Percentiles rank a stretch among this genome's conserved stretches.
phyloP scores from a whole-genome alignment of 2,797 vertebrate species.

The Novumbra hubbsi region DNA sequence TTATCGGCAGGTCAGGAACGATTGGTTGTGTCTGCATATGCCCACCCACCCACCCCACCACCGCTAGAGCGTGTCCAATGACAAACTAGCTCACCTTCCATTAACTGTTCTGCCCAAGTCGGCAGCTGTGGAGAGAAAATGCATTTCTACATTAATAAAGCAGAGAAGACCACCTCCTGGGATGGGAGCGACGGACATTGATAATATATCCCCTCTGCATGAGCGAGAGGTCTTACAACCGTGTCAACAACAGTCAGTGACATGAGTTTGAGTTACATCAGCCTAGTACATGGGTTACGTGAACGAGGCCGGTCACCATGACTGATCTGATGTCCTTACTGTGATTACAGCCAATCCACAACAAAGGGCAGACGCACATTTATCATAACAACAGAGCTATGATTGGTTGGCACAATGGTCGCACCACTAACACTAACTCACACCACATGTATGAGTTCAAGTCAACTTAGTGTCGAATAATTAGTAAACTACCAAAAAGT shows the following conservation, averaged over 20 bases:
- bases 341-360: slow-evolving; percentile 36
- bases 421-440: not conserved
- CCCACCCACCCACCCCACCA: slow-evolving; percentile 22
- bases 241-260: not conserved
- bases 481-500: no score
- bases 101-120: slow-evolving; percentile 13
- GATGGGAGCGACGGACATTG: not conserved
- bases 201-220: not conserved
- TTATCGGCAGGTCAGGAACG: slow-evolving; percentile 24
- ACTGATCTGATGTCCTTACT: slow-evolving; percentile 46
- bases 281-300: not conserved
- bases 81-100: slow-evolving; percentile 27
- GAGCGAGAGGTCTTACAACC: not conserved
- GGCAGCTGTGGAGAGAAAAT: slow-evolving; percentile 1
- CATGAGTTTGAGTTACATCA: not conserved
- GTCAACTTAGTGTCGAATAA: no score
- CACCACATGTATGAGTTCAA: not conserved
- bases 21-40: slow-evolving; percentile 38
- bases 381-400: slow-evolving; percentile 13
- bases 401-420: not conserved
- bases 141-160: not conserved
- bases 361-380: slow-evolving; percentile 32
- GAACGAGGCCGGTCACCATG: slow-evolving; percentile 22
- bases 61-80: not conserved
- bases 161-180: slow-evolving; percentile 11